A percentile compares a stretch with the other conserved stretches of the same genome.
Evolutionary conservation across 2,797 vertebrate species (phyloP).

Genomic region (Pristis pectinata): DNA sequence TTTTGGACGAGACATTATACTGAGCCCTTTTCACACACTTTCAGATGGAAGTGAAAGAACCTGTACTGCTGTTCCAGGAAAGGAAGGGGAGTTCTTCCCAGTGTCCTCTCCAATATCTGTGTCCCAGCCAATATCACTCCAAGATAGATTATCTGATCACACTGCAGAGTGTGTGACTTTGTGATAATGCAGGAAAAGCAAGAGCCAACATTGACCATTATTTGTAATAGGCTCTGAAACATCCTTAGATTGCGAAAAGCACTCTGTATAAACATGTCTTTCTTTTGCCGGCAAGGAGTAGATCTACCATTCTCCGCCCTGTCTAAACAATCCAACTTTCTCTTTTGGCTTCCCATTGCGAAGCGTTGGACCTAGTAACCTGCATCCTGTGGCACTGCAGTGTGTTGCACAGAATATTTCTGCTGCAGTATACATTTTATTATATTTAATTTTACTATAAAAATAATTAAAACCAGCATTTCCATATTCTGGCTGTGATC

Average conservation of each 20-base stretch:
- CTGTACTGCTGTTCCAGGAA: not conserved
- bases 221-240: not conserved
- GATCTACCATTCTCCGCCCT: not conserved
- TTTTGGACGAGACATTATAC: not conserved
- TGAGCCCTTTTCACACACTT: not conserved
- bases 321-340: not conserved
- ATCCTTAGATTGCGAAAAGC: not conserved
- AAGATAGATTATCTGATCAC: too few species aligned
- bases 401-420: too few species aligned
- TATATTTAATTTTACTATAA: not conserved
- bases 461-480: not conserved
- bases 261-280: not conserved
- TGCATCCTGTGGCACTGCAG: too few species aligned
- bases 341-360: not conserved
- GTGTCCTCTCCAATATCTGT: not conserved
- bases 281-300: not conserved
- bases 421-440: not conserved
- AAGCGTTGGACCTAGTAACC: too few species aligned
- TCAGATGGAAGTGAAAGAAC: not conserved
- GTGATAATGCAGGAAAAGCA: too few species aligned
- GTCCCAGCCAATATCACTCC: too few species aligned
- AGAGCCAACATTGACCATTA: too few species aligned
- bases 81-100: not conserved
- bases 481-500: not conserved
- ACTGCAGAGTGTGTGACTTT: too few species aligned